A percentile compares a stretch with the other conserved stretches of the same genome.
phyloP scores from a whole-genome alignment of 1,140 invertebrate genomes.

The Pachyrhynchus sulphureomaculatus region DNA sequence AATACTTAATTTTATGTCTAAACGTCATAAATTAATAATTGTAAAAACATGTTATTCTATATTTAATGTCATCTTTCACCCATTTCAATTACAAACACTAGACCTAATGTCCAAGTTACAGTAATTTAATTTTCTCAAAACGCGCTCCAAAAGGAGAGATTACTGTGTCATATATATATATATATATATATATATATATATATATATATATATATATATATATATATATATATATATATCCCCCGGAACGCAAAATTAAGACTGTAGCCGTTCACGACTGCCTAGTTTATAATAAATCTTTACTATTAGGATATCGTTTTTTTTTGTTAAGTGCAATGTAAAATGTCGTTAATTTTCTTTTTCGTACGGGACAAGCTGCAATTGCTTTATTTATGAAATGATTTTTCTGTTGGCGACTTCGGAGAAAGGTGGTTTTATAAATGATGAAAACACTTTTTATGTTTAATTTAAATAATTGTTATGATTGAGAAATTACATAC shows the following conservation, averaged over 20 bases:
- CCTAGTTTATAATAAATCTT: slow-evolving; percentile 45
- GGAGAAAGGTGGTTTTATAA: too few relatives aligned
- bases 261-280: slow-evolving; percentile 37
- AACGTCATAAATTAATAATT: too few relatives aligned
- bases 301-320: slow-evolving; percentile 37
- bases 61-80: not conserved
- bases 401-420: not conserved
- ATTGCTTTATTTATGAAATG: not conserved
- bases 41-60: not conserved
- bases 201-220: too few relatives aligned
- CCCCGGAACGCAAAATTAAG: not conserved
- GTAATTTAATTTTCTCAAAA: not conserved
- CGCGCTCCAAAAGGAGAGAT: slow-evolving; percentile 23
- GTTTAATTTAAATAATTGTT: too few relatives aligned
- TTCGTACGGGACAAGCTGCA: slow-evolving; percentile 12
- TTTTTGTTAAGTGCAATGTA: slow-evolving; percentile 51
- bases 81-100: not conserved
- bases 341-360: slow-evolving; percentile 28
- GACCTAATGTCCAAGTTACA: not conserved
- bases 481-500: too few relatives aligned
- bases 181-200: too few relatives aligned
- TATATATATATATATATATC: too few relatives aligned
- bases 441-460: too few relatives aligned
- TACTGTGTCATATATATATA: slow-evolving; percentile 47
- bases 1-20: too few relatives aligned